A percentile compares a stretch with the other conserved stretches of the same genome.
Conservation (phyloP, 2,113 vertebrate species). For the Crocuta crocuta region DNA sequence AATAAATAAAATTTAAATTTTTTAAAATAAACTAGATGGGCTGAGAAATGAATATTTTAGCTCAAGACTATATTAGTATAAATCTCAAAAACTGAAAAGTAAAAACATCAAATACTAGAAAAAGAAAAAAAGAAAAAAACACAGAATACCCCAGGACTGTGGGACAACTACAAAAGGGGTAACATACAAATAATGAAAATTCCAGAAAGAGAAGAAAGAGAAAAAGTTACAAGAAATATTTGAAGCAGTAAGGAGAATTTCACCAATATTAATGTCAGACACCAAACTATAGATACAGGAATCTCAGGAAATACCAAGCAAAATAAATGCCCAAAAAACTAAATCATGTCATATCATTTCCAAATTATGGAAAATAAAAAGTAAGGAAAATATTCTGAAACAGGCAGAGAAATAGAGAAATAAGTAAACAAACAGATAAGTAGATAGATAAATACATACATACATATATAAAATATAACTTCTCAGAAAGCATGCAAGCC, state of each 20-base stretch:
- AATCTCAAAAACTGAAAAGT: neutral
- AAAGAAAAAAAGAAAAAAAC: neutral
- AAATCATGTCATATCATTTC: neutral
- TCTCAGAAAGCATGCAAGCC: neutral
- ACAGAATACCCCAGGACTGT: neutral
- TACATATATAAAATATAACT: neutral
- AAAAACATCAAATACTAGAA: neutral
- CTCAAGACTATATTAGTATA: neutral
- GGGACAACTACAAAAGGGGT: neutral
- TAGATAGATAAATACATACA: neutral
- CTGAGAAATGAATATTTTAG: neutral
- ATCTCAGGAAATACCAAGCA: neutral
- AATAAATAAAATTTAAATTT: too few relatives aligned
- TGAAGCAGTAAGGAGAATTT: neutral
- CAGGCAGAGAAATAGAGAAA: neutral
- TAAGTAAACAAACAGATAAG: neutral
- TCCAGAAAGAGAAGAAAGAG: neutral
- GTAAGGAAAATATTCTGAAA: neutral
- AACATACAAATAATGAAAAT: neutral
- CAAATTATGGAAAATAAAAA: neutral
- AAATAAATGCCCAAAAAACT: neutral
- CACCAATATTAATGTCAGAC: neutral
- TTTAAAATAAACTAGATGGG: neutral
- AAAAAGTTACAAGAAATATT: neutral
- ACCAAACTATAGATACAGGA: neutral